These are phyloP conservation scores for Apodemia mormo DNA, from an alignment of 2,888 invertebrate genomes.

Conservation along the genomic window DNA sequence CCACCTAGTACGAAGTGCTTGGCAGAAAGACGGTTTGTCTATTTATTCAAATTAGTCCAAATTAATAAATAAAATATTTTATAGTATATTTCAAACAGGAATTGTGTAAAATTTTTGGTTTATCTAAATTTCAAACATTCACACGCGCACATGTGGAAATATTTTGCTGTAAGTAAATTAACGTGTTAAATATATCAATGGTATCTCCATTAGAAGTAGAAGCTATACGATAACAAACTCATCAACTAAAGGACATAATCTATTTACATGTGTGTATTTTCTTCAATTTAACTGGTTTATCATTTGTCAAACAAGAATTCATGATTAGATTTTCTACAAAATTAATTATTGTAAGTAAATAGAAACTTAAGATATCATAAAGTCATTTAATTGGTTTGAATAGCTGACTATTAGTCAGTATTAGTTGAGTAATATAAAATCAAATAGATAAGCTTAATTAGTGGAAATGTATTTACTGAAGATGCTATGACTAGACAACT, in stretches of 20 bases:
- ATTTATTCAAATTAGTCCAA: too few species aligned
- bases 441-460: constrained; percentile 9
- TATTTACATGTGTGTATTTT: neutral
- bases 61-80: too few species aligned
- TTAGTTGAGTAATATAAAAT: constrained; percentile 3
- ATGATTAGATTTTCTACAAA: neutral
- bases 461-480: neutral
- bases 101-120: too few species aligned
- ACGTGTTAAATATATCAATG: too few species aligned
- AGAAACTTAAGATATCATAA: neutral
- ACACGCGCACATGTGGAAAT: too few species aligned
- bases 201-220: too few species aligned
- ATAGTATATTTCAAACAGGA: too few species aligned
- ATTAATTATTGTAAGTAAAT: neutral
- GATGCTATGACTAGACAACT: neutral
- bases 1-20: too few species aligned
- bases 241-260: neutral
- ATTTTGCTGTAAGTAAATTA: too few species aligned
- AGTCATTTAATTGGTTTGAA: constrained; percentile 2
- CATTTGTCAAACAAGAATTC: neutral
- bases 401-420: neutral
- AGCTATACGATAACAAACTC: neutral
- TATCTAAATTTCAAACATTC: too few species aligned
- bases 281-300: neutral
- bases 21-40: too few species aligned